These are phyloP conservation scores for Cyclopterus lumpus DNA, from an alignment of 2,797 vertebrate species.

Conservation along the genomic window DNA sequence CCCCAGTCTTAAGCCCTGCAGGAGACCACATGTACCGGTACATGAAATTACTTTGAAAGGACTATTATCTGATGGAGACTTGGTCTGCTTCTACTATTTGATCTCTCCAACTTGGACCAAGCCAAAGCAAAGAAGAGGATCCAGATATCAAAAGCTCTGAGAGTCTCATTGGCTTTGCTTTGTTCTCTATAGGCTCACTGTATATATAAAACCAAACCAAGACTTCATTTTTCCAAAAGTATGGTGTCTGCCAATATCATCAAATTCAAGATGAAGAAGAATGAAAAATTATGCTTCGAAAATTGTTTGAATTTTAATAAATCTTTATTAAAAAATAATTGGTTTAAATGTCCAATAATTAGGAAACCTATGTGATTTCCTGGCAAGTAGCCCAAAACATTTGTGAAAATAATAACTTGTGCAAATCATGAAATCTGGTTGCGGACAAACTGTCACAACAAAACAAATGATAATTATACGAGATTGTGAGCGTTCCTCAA, in stretches of 20 bases:
- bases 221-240: neutral
- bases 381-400: neutral
- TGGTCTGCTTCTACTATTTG: slow-evolving; percentile 42
- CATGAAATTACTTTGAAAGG: slow-evolving; percentile 46
- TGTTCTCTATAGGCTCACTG: slow-evolving; percentile 15
- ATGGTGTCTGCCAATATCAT: neutral
- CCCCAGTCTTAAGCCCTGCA: slow-evolving; percentile 33
- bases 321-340: neutral
- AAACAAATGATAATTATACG: neutral
- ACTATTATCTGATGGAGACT: slow-evolving; percentile 68
- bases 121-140: slow-evolving; percentile 42
- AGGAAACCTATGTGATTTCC: neutral
- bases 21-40: slow-evolving; percentile 21
- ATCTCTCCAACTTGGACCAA: slow-evolving; percentile 50
- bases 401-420: slow-evolving; percentile 42
- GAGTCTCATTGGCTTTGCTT: slow-evolving; percentile 20
- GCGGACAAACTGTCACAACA: slow-evolving; percentile 10
- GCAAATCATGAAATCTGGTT: slow-evolving; percentile 20
- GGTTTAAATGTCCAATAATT: neutral
- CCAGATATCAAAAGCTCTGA: slow-evolving; percentile 44
- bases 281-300: neutral
- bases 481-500: neutral
- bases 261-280: neutral
- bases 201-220: slow-evolving; percentile 10
- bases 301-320: neutral